Evolutionary conservation across 2,797 vertebrate species (phyloP).

Genomic region (Eulemur rubriventer): DNA sequence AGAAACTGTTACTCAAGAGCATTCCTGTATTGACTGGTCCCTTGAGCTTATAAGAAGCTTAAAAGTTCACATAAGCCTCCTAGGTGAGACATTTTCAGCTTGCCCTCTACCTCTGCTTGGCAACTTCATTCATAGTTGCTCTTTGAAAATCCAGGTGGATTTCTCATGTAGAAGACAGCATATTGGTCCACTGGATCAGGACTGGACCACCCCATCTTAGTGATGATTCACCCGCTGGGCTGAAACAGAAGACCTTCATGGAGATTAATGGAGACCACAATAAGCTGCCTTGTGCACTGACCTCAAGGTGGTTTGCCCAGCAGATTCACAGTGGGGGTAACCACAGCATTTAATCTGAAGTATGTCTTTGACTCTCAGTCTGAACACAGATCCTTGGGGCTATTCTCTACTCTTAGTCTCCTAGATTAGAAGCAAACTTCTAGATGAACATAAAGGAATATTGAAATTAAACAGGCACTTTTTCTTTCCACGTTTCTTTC

Average conservation of each 20-base stretch:
- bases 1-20: background rate
- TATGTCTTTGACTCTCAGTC: background rate
- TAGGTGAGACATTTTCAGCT: background rate
- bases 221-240: background rate
- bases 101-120: background rate
- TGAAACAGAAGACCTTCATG: background rate
- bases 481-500: background rate
- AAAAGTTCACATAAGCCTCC: background rate
- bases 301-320: background rate
- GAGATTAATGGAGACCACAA: background rate
- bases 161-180: background rate
- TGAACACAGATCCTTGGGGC: background rate
- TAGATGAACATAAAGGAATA: background rate
- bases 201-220: background rate
- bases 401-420: background rate
- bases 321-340: background rate
- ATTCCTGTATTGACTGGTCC: background rate
- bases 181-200: background rate
- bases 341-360: background rate
- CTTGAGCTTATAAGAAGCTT: background rate
- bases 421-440: background rate
- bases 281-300: background rate
- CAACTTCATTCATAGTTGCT: background rate
- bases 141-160: background rate
- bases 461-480: slow-evolving; percentile 25